Percentiles rank a stretch among this genome's conserved stretches.
phyloP scores from a whole-genome alignment of 2,888 invertebrate species.

The Sphecodes monilicornis region DNA sequence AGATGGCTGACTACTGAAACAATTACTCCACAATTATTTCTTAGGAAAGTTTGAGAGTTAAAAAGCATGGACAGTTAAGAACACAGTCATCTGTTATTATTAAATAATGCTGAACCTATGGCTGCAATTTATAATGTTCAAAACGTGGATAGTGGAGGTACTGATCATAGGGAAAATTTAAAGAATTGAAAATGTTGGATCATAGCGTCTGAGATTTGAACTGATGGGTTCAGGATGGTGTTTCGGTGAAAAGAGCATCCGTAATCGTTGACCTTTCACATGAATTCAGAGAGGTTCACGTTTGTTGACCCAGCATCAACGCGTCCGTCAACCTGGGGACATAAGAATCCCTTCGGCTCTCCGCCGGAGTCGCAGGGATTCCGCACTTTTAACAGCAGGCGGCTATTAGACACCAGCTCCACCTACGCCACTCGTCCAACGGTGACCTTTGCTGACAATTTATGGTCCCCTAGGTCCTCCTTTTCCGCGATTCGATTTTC shows the following conservation, averaged over 20 bases:
- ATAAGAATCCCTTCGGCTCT: constrained; percentile 56
- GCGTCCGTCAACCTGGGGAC: constrained; percentile 31
- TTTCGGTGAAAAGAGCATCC: not conserved
- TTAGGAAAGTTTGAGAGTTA: too few relatives aligned
- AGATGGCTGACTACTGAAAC: too few relatives aligned
- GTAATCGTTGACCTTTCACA: not conserved
- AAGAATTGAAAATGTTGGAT: too few relatives aligned
- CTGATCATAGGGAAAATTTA: not conserved
- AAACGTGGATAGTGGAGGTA: not conserved
- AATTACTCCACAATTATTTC: too few relatives aligned
- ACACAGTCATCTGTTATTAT: too few relatives aligned
- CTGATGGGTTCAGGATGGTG: not conserved
- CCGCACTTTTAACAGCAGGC: constrained; percentile 68
- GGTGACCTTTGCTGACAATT: constrained; percentile 40
- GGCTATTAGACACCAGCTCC: constrained; percentile 61
- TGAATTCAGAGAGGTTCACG: constrained; percentile 11
- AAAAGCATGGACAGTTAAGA: too few relatives aligned
- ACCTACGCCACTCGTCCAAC: constrained; percentile 34
- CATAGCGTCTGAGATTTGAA: not conserved
- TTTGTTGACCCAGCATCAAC: constrained; percentile 48
- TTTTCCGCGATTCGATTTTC: constrained; percentile 62
- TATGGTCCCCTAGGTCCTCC: constrained; percentile 54
- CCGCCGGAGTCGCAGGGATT: constrained; percentile 58
- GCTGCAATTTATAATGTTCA: not conserved
- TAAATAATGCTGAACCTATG: too few relatives aligned